Base-by-base conservation (phyloP, 1,140 invertebrate genomes). In the Lithobius niger region DNA sequence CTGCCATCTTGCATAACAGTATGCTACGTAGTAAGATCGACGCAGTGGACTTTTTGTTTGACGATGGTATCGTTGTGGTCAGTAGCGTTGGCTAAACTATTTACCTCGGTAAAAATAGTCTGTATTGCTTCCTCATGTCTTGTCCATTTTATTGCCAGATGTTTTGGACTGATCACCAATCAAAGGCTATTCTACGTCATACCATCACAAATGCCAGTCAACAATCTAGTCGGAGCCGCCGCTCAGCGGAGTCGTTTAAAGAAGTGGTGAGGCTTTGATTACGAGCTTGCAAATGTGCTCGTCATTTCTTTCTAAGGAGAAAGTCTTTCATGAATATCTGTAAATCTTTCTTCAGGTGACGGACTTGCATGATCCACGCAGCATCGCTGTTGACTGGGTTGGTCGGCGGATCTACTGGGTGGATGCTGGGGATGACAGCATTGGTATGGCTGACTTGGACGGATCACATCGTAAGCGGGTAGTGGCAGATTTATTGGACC, bases 371-470 rank as follows among this genome's bases (percentile, higher is more conserved):
- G 72, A 77, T 51, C 82, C 87, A 0, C 78, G 82, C 62, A 85
- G 84, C 15, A 69, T 93, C 36, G 79, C 82, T 2, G 76, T 91
- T 19, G 88, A 92, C 69, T 86, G 83, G 78, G 71, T 84, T 3
- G 77, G 79, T 0, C 74, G 78, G 56, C 74, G 79, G 51, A 67
- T 91, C 18, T 91, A 88, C 69, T 83, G 83, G 69, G 78, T 83
- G 3, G 84, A 87, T 68, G 76, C 76, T 25, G 73, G 76, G 57
- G 68, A 70, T 44, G 70, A 79, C 62, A 66, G 74, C 65, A 79
- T 89, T 40, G 75, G 76, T 28, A 77, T 79, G 3, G 71, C 78
- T 1, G 75, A 75, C 44, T 70, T 81, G 2, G 75, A 81, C 59
- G 80, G 80, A 28, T 71, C 72, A 16, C 72, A 71, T 49, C 69